Evolutionary conservation across 2,888 invertebrate genomes (phyloP).

Genomic region (Acrobasis consociella): DNA sequence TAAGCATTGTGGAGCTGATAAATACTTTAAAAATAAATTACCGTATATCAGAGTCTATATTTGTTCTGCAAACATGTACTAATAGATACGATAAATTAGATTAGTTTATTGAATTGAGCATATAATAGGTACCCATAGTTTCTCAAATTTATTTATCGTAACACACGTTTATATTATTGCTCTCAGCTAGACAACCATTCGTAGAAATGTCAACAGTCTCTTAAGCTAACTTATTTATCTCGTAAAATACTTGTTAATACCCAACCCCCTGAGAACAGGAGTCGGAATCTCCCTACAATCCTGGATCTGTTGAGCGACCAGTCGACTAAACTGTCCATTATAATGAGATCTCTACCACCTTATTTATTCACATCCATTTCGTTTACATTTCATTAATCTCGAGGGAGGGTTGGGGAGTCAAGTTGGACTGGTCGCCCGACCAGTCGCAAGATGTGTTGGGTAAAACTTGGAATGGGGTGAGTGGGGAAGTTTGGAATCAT

Average conservation of each 20-base stretch:
- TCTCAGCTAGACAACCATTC: slow-evolving; percentile 21
- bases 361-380: slow-evolving; percentile 41
- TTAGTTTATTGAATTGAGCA: not conserved
- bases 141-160: not conserved
- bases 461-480: slow-evolving; percentile 46
- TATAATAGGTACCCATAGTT: not conserved
- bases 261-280: slow-evolving; percentile 59
- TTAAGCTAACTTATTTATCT: slow-evolving; percentile 77
- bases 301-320: slow-evolving; percentile 46
- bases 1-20: too few relatives aligned
- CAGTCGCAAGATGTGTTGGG: slow-evolving; percentile 48
- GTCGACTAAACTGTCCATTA: slow-evolving; percentile 48
- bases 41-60: too few relatives aligned
- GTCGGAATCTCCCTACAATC: slow-evolving; percentile 56
- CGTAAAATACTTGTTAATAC: slow-evolving; percentile 79
- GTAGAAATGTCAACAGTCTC: slow-evolving; percentile 54
- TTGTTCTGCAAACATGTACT: too few relatives aligned
- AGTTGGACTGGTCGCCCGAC: slow-evolving; percentile 53
- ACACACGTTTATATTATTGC: slow-evolving; percentile 4
- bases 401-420: slow-evolving; percentile 41
- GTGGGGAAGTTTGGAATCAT: slow-evolving; percentile 47
- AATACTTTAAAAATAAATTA: too few relatives aligned
- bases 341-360: slow-evolving; percentile 53
- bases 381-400: slow-evolving; percentile 25
- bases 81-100: not conserved